A percentile compares a stretch with the other conserved stretches of the same genome.
Conservation (phyloP, 1,140 invertebrate genomes). For the Armadillidium nasatum region DNA sequence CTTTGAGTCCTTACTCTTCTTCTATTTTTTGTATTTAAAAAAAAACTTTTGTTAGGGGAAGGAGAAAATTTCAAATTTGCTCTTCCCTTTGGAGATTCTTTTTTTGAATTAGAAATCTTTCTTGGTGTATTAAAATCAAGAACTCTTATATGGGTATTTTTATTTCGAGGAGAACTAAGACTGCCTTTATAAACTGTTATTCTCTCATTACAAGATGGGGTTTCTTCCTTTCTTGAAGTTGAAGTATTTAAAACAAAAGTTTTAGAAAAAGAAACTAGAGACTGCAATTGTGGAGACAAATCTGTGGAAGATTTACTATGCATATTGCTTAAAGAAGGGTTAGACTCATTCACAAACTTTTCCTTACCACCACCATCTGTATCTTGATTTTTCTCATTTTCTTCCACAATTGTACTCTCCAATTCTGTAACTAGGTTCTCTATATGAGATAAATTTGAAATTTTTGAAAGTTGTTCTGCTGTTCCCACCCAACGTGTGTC, state of each 20-base stretch:
- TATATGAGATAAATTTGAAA: background rate
- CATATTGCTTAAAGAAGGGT: background rate
- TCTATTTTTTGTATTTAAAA: too few species aligned
- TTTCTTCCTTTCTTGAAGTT: background rate
- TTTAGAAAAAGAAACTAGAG: background rate
- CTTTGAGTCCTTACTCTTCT: too few species aligned
- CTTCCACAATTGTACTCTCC: background rate
- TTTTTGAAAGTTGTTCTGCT: too few species aligned
- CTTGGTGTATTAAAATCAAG: conserved; percentile 1
- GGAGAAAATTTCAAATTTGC: background rate
- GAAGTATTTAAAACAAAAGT: background rate
- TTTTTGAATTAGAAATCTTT: background rate
- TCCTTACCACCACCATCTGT: background rate
- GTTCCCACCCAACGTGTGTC: too few species aligned
- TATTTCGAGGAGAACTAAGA: background rate
- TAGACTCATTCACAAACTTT: background rate
- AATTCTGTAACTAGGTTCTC: background rate
- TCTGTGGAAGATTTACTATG: background rate
- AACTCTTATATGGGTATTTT: background rate
- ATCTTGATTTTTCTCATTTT: background rate
- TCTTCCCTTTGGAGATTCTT: background rate
- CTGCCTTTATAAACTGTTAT: background rate
- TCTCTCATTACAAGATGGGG: background rate
- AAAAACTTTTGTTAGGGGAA: background rate
- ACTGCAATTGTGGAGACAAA: background rate